Percentiles rank a stretch among this genome's conserved stretches.
Evolutionary conservation across 2,888 invertebrate species (phyloP).

Genomic region (Nycteola revayana): DNA sequence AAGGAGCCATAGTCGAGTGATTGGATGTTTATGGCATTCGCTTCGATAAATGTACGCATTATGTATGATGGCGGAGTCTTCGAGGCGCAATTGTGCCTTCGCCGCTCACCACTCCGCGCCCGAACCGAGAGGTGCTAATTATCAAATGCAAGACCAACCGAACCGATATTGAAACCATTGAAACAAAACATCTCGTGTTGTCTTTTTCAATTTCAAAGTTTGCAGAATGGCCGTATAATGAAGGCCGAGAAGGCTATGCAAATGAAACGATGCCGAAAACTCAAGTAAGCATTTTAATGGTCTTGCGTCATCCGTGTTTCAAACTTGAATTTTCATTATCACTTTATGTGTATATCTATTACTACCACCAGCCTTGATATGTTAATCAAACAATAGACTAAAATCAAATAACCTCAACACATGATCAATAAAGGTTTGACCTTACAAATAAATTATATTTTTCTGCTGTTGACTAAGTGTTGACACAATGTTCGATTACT

Average conservation of each 20-base stretch:
- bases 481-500: slow-evolving; percentile 42
- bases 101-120: slow-evolving; percentile 37
- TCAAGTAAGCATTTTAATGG: slow-evolving; percentile 77
- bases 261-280: slow-evolving; percentile 79
- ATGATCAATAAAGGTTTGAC: slow-evolving; percentile 68
- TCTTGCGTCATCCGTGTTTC: slow-evolving; percentile 78
- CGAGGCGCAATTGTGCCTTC: slow-evolving; percentile 53
- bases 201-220: slow-evolving; percentile 79
- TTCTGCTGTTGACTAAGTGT: slow-evolving; percentile 47
- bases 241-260: slow-evolving; percentile 76
- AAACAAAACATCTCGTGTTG: slow-evolving; percentile 78
- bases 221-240: slow-evolving; percentile 79
- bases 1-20: slow-evolving; percentile 60
- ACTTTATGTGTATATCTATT: slow-evolving; percentile 72
- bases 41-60: slow-evolving; percentile 69
- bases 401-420: slow-evolving; percentile 73
- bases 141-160: slow-evolving; percentile 76
- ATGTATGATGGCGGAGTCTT: slow-evolving; percentile 47
- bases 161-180: slow-evolving; percentile 78
- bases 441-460: slow-evolving; percentile 62
- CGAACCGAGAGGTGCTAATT: slow-evolving; percentile 75
- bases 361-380: slow-evolving; percentile 78
- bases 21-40: slow-evolving; percentile 74
- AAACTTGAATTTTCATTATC: slow-evolving; percentile 83
- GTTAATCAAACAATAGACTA: slow-evolving; percentile 79